Conservation (phyloP, 2,113 vertebrate species). For the Chionomys nivalis region DNA sequence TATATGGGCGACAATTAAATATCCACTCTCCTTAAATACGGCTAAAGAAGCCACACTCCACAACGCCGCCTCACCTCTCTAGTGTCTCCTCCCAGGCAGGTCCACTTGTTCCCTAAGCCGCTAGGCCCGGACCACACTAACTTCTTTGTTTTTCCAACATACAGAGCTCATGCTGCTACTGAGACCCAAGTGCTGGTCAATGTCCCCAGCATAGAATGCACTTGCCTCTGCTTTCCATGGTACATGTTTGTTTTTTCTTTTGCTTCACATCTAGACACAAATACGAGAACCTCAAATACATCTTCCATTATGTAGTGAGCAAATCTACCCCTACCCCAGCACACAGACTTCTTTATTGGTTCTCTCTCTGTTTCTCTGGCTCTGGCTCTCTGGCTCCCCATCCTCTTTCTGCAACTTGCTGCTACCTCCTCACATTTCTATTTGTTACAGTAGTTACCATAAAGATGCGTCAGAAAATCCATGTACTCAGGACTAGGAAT, state of each 20-base stretch:
- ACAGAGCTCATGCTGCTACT: background rate
- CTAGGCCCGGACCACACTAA: background rate
- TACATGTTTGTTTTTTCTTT: background rate
- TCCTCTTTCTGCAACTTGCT: background rate
- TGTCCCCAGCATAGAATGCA: background rate
- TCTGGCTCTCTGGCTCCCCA: background rate
- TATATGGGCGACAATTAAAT: background rate
- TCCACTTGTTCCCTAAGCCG: accelerated
- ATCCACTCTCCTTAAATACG: background rate
- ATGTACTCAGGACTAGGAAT: accelerated
- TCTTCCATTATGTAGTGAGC: background rate
- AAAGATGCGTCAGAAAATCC: background rate
- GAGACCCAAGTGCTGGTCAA: background rate
- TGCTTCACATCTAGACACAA: background rate
- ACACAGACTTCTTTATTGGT: background rate
- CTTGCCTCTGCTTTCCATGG: background rate
- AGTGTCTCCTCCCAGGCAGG: background rate
- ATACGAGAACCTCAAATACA: background rate
- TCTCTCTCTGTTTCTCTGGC: background rate
- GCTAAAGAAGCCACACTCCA: background rate
- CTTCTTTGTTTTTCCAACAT: background rate
- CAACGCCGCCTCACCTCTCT: too few species aligned
- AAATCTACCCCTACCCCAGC: too few species aligned
- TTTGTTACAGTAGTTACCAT: background rate
- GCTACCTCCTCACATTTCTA: background rate